phyloP scores from a whole-genome alignment of 1,140 invertebrate species.

The Marisa cornuarietis region DNA sequence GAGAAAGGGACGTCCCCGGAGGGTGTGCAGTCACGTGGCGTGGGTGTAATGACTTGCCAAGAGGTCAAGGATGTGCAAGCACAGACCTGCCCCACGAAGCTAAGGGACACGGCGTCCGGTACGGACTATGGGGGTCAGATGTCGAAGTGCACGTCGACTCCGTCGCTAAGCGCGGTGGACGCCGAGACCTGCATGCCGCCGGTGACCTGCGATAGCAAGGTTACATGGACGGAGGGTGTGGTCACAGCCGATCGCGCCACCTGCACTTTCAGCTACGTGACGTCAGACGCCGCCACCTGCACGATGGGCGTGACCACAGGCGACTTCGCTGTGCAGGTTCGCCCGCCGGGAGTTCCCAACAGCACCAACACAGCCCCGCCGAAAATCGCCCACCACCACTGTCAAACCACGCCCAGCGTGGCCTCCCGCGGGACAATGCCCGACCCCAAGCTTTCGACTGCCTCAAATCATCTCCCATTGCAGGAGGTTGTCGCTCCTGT shows the following conservation, averaged over 20 bases:
- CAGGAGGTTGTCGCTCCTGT: neutral
- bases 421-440: conserved; percentile 15
- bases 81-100: conserved; percentile 37
- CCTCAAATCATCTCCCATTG: neutral
- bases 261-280: conserved; percentile 40
- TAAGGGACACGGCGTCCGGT: conserved; percentile 28
- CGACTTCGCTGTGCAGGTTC: conserved; percentile 40
- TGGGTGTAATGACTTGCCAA: conserved; percentile 28
- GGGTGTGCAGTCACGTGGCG: conserved; percentile 1
- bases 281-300: conserved; percentile 37
- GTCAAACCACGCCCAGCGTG: conserved; percentile 11
- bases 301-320: conserved; percentile 29
- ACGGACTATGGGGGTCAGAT: conserved; percentile 48
- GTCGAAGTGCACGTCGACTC: conserved; percentile 44
- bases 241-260: conserved; percentile 51
- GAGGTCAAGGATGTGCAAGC: conserved; percentile 30
- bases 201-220: conserved; percentile 34
- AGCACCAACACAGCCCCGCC: conserved; percentile 38
- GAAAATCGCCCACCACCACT: conserved; percentile 15
- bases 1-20: conserved; percentile 28
- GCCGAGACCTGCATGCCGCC: conserved; percentile 43
- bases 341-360: conserved; percentile 29
- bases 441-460: conserved; percentile 5
- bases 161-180: conserved; percentile 35
- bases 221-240: conserved; percentile 47